phyloP scores from a whole-genome alignment of 2,113 vertebrate genomes.

The Neomonachus schauinslandi region DNA sequence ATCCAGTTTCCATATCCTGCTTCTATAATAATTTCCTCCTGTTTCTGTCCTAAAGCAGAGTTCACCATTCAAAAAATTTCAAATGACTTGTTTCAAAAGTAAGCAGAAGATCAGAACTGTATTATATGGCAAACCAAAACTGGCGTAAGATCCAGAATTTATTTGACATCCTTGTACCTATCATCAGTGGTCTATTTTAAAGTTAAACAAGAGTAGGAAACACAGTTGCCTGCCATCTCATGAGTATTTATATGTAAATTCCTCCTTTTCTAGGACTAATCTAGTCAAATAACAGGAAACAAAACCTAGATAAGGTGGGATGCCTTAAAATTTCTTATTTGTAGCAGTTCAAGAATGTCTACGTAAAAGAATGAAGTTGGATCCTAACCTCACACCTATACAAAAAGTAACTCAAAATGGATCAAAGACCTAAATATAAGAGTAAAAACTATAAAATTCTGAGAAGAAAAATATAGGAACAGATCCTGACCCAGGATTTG shows the following conservation, averaged over 20 bases:
- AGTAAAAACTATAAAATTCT: neutral
- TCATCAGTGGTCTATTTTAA: neutral
- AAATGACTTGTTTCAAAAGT: neutral
- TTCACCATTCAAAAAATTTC: neutral
- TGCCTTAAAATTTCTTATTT: neutral
- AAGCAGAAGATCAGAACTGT: neutral
- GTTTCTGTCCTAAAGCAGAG: neutral
- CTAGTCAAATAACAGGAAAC: neutral
- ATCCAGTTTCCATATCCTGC: neutral
- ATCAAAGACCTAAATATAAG: neutral
- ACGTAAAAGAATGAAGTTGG: neutral
- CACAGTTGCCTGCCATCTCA: neutral
- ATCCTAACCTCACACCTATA: neutral
- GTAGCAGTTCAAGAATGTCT: neutral
- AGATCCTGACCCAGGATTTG: neutral
- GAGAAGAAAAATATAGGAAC: neutral
- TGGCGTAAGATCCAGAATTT: neutral
- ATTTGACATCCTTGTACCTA: neutral
- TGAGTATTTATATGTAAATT: neutral
- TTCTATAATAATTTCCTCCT: neutral
- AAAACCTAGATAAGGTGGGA: neutral
- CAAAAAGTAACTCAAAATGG: slow-evolving; percentile 4
- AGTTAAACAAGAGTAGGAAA: neutral
- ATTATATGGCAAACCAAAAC: neutral
- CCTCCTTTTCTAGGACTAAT: neutral